Evolutionary conservation across 2,113 vertebrate species (phyloP), one percentile per base, ranked within the genome.

Genomic region (Aplodontia rufa): DNA sequence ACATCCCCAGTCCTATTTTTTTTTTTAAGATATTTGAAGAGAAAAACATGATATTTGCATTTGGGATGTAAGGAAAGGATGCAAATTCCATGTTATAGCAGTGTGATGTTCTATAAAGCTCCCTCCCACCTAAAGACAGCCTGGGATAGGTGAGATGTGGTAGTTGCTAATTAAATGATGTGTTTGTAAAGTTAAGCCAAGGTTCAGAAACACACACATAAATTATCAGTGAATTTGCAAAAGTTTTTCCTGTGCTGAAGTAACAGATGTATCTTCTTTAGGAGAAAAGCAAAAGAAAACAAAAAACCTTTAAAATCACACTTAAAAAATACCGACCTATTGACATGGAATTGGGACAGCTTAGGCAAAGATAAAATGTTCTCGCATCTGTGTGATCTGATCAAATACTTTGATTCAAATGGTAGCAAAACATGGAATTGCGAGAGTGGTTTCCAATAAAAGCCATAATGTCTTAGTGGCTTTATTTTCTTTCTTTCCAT

Each of bases 81-180:
- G 84, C 14, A 79, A 0, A 83, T 69, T 97, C 81, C 49, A 82
- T n/a, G 75, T 84, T 24, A 91, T 8, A 92, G 35, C 80, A 97
- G 35, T 49, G 88, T 35, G 24, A 85, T 69, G 94, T 93, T 83
- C 79, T 92, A 80, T 71, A 95, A 87, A 82, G 51, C 51, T 7
- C 11, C 85, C 35, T 97, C 75, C 62, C 90, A 82, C 64, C 89
- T 87, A 97, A 92, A 96, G 72, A 82, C 26, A 97, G 37, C 76
- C 86, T 58, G 84, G 84, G 64, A 62, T 97, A 91, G 69, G 89
- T 97, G 93, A 98, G 95, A 97, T 95, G 90, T 11, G 3, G 12
- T 60, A 95, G 95, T 51, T 98, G 97, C 28, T 97, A 98, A 98
- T 96, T 88, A 97, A 91, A 89, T 96, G 78, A 97, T 97, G 72